Percentiles rank a stretch among this genome's conserved stretches.
These are phyloP conservation scores for Parapsyche elsis DNA, from an alignment of 1,140 invertebrate species.

Conservation along the genomic window DNA sequence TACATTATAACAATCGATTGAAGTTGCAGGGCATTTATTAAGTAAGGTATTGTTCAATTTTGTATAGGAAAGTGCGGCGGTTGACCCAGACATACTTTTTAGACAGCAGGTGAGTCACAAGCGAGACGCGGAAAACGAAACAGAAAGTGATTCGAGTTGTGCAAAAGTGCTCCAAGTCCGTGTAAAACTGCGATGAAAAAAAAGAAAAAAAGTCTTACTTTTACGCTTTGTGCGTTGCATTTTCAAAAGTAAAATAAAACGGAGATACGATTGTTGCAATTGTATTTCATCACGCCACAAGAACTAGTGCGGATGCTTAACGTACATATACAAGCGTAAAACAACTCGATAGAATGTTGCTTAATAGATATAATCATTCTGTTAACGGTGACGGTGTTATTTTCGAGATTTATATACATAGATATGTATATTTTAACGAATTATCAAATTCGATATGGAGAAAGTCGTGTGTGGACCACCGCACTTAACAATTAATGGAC, in stretches of 20 bases:
- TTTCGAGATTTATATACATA: too few species aligned
- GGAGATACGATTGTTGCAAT: neutral
- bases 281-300: neutral
- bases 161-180: neutral
- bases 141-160: constrained; percentile 6
- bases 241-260: neutral
- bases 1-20: neutral
- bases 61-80: neutral
- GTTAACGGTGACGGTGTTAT: too few species aligned
- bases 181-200: neutral
- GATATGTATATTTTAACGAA: too few species aligned
- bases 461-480: too few species aligned
- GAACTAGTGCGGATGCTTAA: neutral
- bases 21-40: neutral
- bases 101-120: constrained; percentile 6
- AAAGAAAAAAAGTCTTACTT: neutral
- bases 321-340: neutral
- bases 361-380: too few species aligned
- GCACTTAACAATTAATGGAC: too few species aligned
- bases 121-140: constrained; percentile 17
- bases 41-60: too few species aligned
- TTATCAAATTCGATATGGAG: too few species aligned
- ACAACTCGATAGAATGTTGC: too few species aligned
- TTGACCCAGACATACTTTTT: constrained; percentile 13
- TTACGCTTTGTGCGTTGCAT: neutral